phyloP scores from a whole-genome alignment of 2,113 vertebrate genomes.

The Pogona vitticeps region DNA sequence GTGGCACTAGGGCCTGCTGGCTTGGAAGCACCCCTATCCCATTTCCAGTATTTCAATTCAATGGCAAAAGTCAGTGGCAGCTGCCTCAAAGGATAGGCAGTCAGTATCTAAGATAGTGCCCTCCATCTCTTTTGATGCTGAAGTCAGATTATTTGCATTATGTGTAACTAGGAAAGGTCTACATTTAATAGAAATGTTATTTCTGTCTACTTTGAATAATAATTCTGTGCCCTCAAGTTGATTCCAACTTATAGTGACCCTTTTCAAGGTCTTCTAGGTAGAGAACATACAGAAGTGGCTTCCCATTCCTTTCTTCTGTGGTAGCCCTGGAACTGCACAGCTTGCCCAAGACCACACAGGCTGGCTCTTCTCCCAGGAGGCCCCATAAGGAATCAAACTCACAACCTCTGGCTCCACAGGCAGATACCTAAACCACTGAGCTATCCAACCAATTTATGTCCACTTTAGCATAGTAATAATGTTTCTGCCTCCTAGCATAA shows the following conservation, averaged over 20 bases:
- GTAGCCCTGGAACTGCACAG: too few species aligned
- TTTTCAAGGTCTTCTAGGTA: background rate
- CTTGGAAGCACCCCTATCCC: background rate
- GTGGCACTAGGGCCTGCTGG: too few species aligned
- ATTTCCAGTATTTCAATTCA: background rate
- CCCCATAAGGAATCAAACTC: too few species aligned
- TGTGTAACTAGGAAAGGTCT: background rate
- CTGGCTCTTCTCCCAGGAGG: too few species aligned
- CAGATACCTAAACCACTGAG: too few species aligned
- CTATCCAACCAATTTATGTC: too few species aligned
- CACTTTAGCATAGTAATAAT: background rate
- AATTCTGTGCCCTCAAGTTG: background rate
- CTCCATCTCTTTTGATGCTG: background rate
- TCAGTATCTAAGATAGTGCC: too few species aligned
- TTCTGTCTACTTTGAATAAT: background rate
- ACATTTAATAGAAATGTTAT: background rate
- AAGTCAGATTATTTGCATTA: background rate
- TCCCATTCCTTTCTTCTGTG: too few species aligned
- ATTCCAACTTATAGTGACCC: background rate
- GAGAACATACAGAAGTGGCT: too few species aligned
- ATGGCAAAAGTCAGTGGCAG: background rate
- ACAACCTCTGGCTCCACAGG: too few species aligned
- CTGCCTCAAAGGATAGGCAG: too few species aligned
- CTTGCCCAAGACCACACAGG: too few species aligned
- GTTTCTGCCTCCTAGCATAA: background rate